phyloP scores from a whole-genome alignment of 2,888 invertebrate species.

The Euplexia lucipara region DNA sequence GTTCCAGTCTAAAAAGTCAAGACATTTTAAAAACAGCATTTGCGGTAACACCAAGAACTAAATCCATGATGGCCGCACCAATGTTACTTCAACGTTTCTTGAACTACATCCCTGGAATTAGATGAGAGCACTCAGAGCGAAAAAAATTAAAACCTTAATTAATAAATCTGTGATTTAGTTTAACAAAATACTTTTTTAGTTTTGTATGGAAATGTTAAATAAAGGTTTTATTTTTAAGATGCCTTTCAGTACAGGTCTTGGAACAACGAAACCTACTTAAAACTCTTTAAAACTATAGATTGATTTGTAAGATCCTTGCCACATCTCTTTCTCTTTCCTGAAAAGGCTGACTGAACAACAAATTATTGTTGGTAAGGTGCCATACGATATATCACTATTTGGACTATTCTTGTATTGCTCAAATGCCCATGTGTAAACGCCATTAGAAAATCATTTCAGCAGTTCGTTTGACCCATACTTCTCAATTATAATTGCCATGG shows the following conservation, averaged over 20 bases:
- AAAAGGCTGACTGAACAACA: neutral
- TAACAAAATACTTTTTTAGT: slow-evolving; percentile 5
- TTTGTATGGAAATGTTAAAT: slow-evolving; percentile 33
- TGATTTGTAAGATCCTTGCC: neutral
- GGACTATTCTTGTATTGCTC: too few relatives aligned
- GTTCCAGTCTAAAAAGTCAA: slow-evolving; percentile 80
- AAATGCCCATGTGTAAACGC: too few relatives aligned
- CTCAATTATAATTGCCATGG: too few relatives aligned
- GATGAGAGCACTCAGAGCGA: slow-evolving; percentile 3
- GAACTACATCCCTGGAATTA: slow-evolving; percentile 9
- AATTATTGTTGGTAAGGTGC: too few relatives aligned
- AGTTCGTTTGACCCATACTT: too few relatives aligned
- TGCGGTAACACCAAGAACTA: slow-evolving; percentile 50
- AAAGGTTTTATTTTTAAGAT: slow-evolving; percentile 25
- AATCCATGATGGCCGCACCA: neutral
- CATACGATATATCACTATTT: too few relatives aligned
- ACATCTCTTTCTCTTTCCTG: neutral
- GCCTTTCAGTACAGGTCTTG: neutral
- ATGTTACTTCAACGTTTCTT: slow-evolving; percentile 12
- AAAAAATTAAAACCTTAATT: slow-evolving; percentile 7
- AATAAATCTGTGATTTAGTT: slow-evolving; percentile 26
- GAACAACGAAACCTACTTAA: too few relatives aligned
- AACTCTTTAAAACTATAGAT: too few relatives aligned
- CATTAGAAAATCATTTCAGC: too few relatives aligned
- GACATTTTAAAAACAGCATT: slow-evolving; percentile 67